Evolutionary conservation across 2,888 invertebrate species (phyloP), one percentile per base, ranked within the genome.

Genomic region (Pristionchus entomophagus): DNA sequence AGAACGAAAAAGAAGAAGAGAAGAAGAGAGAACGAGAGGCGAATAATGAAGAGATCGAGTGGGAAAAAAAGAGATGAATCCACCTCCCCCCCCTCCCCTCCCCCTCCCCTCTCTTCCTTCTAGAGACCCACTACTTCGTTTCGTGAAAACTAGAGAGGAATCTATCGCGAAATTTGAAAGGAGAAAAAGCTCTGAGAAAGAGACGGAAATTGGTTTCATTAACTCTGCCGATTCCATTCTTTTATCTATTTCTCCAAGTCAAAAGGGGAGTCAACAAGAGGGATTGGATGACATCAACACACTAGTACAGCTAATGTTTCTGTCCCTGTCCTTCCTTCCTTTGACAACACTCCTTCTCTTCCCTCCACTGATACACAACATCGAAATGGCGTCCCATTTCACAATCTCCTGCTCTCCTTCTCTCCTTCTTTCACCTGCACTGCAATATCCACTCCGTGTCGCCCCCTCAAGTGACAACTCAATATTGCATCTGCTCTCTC

Each of bases 71-170:
- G 73, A 45, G 38, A 73, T 73, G 73, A 73, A 73, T 73, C 41
- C 26, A 73, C 73, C 73, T 73, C 56, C 22, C 22, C 56, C 56
- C 56, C n/a, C n/a, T n/a, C n/a, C n/a, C n/a, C n/a, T n/a, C n/a
- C n/a, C n/a, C n/a, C n/a, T n/a, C n/a, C n/a, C n/a, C n/a, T n/a
- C 41, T 73, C 73, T 73, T 45, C 73, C 73, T 73, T 73, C 73
- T 73, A 26, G 26, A 73, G 45, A 45, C 38, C 22, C 19, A 65
- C 65, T 35, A 65, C 35, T 65, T 65, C 65, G 65, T 65, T 65
- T 65, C 35, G 65, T 35, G n/a, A 73, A 45, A 45, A 73, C 38
- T 73, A 41, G 45, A 45, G 45, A 29, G n/a, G 41, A 73, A 73
- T 73, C 41, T 26, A 65, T 1, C 32, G 22, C 35, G 65, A 65